Conservation (phyloP, 1,140 invertebrate species). For the Drosophila takahashii region DNA sequence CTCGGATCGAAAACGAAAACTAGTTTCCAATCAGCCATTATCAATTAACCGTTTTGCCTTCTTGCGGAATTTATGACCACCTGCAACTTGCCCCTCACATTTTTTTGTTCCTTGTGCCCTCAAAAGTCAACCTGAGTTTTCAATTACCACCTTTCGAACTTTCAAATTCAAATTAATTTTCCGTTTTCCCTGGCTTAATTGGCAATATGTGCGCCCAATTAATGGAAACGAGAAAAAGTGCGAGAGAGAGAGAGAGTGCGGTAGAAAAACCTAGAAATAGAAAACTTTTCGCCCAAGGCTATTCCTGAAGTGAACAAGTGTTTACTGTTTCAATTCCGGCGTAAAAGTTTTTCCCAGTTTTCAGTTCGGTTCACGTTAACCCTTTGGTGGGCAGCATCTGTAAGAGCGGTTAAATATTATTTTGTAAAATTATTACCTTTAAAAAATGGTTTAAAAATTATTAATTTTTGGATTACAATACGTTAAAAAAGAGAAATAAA, state of each 20-base stretch:
- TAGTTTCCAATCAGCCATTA: slow-evolving; percentile 79
- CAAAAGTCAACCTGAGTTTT: slow-evolving; percentile 57
- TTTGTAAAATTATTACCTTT: no score
- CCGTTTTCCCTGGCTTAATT: slow-evolving; percentile 75
- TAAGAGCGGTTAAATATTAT: no score
- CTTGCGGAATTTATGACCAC: slow-evolving; percentile 56
- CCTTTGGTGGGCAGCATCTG: background rate
- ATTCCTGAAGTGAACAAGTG: slow-evolving; percentile 43
- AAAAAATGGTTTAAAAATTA: no score
- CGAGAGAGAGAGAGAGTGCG: slow-evolving; percentile 36
- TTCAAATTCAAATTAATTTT: slow-evolving; percentile 78
- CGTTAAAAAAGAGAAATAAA: no score
- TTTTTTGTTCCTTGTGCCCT: background rate
- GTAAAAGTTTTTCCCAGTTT: slow-evolving; percentile 58
- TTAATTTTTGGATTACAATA: no score
- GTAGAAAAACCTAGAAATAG: slow-evolving; percentile 22
- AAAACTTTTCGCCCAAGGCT: slow-evolving; percentile 25
- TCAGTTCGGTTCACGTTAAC: slow-evolving; percentile 6
- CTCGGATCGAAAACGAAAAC: slow-evolving; percentile 49
- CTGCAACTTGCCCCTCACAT: slow-evolving; percentile 19
- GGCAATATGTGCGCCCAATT: slow-evolving; percentile 78
- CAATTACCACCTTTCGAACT: slow-evolving; percentile 68
- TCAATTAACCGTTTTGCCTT: slow-evolving; percentile 66
- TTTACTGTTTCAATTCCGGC: slow-evolving; percentile 41
- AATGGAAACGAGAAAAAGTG: slow-evolving; percentile 45